Evolutionary conservation across 2,113 vertebrate species (phyloP).

Genomic region (Turdus rufiventris): DNA sequence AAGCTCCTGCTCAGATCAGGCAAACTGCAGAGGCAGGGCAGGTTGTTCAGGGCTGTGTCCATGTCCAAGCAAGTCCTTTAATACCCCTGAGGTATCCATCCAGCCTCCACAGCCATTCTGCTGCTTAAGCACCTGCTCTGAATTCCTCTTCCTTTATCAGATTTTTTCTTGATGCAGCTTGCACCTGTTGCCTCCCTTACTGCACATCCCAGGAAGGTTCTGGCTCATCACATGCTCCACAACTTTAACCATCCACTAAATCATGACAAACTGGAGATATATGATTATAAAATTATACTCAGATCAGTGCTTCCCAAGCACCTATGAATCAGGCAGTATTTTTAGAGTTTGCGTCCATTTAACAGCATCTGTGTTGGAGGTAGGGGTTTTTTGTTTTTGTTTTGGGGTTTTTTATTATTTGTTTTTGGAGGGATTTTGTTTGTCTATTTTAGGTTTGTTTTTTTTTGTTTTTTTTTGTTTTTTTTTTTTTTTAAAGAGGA

Average conservation of each 20-base stretch:
- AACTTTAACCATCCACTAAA: not conserved
- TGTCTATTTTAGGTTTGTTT: too few species aligned
- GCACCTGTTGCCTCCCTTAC: not conserved
- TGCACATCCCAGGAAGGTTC: not conserved
- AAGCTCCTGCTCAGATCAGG: not conserved
- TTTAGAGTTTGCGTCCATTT: not conserved
- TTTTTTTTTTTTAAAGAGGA: not conserved
- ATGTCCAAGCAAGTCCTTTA: not conserved
- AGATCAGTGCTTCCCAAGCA: not conserved
- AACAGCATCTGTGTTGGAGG: not conserved
- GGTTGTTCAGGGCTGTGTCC: not conserved
- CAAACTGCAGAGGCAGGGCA: not conserved
- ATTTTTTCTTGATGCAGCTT: not conserved
- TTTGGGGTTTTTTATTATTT: not conserved
- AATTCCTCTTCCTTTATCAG: not conserved
- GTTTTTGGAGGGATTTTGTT: too few species aligned
- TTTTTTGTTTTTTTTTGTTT: too few species aligned
- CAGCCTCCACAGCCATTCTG: not conserved
- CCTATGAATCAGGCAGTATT: not conserved
- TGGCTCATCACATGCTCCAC: not conserved
- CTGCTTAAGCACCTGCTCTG: not conserved
- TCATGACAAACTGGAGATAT: not conserved
- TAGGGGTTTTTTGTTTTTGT: not conserved
- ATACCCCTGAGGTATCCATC: too few species aligned
- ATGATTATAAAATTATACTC: not conserved